These are phyloP conservation scores for Euzophera pinguis DNA, from an alignment of 2,888 invertebrate species.

Conservation along the genomic window DNA sequence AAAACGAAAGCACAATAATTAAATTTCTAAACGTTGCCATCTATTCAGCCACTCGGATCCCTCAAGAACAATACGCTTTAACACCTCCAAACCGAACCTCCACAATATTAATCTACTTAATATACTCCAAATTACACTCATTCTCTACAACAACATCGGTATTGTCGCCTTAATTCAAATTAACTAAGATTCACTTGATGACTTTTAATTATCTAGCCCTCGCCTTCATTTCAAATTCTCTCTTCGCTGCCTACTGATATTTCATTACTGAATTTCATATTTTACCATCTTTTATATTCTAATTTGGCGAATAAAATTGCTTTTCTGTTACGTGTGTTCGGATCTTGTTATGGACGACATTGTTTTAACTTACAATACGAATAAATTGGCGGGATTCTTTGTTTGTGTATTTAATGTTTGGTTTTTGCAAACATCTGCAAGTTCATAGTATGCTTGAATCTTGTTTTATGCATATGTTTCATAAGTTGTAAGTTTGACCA, in stretches of 20 bases:
- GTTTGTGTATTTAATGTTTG: no score
- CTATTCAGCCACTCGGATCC: conserved; percentile 27
- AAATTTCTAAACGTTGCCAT: conserved; percentile 18
- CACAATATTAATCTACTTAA: conserved; percentile 39
- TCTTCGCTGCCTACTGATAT: conserved; percentile 13
- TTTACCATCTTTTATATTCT: conserved; percentile 15
- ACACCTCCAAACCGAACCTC: conserved; percentile 27
- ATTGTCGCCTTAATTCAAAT: conserved; percentile 37
- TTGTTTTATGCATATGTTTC: no score
- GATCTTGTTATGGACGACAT: conserved; percentile 1
- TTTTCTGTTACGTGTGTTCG: background rate
- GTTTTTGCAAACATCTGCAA: no score
- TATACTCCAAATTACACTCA: conserved; percentile 32
- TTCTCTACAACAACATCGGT: conserved; percentile 19
- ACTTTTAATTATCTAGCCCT: conserved; percentile 34
- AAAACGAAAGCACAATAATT: background rate
- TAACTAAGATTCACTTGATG: conserved; percentile 37
- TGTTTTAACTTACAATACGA: background rate
- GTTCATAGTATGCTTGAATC: no score
- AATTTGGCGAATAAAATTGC: conserved; percentile 12
- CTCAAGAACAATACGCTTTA: conserved; percentile 25
- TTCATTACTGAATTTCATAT: conserved; percentile 20
- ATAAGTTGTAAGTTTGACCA: no score
- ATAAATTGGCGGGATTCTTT: background rate
- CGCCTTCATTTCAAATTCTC: conserved; percentile 14